Evolutionary conservation across 2,888 invertebrate genomes (phyloP).

Genomic region (Sesamia inferens): DNA sequence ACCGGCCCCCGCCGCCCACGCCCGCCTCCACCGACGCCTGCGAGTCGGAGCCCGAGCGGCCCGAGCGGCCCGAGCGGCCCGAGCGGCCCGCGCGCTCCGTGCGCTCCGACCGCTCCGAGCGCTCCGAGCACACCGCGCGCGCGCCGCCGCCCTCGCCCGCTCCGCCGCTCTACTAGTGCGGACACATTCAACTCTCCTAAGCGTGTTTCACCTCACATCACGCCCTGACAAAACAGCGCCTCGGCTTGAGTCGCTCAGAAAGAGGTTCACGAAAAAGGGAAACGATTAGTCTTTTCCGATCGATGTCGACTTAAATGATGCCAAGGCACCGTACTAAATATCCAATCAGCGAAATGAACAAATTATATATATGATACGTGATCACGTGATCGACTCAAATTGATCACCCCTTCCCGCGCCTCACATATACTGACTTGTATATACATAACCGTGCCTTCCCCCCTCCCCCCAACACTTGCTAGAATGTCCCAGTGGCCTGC

Average conservation of each 20-base stretch:
- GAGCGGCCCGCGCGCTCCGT: slow-evolving; percentile 91
- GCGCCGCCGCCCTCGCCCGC: slow-evolving; percentile 91
- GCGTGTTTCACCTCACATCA: not conserved
- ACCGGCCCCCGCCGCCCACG: slow-evolving; percentile 98
- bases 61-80: too few relatives aligned
- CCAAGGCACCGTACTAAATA: not conserved
- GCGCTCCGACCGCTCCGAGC: slow-evolving; percentile 89
- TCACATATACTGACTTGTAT: not conserved
- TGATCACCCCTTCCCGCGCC: not conserved
- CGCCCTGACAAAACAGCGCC: not conserved
- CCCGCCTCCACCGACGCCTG: slow-evolving; percentile 98
- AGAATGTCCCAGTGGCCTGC: not conserved
- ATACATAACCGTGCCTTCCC: too few relatives aligned
- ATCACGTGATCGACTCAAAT: not conserved
- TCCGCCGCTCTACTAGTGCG: slow-evolving; percentile 15
- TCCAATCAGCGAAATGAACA: not conserved
- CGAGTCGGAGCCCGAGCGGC: slow-evolving; percentile 94
- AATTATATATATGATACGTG: not conserved
- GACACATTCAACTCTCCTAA: not conserved
- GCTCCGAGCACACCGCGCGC: slow-evolving; percentile 93
- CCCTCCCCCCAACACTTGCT: not conserved
- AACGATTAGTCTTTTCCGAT: too few relatives aligned
- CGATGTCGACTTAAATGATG: not conserved
- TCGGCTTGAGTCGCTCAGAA: not conserved
- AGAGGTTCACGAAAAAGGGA: not conserved